phyloP scores from a whole-genome alignment of 2,888 invertebrate species.

The Carterocephalus palaemon region DNA sequence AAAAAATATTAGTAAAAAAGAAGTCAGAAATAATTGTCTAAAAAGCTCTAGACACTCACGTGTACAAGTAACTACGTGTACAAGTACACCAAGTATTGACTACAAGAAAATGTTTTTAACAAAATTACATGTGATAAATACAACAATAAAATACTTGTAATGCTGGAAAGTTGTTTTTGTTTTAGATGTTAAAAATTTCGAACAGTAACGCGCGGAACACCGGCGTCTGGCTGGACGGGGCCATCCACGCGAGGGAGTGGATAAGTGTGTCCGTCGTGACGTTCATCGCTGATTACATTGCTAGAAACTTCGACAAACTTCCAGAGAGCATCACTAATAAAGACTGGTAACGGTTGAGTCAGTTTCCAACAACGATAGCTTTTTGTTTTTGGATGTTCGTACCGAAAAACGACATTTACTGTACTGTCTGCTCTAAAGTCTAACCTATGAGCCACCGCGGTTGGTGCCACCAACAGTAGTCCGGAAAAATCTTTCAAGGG shows the following conservation, averaged over 20 bases:
- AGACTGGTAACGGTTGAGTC: conserved; percentile 82
- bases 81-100: too few species aligned
- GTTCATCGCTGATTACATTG: conserved; percentile 85
- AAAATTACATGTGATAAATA: neutral
- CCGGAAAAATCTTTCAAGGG: too few species aligned
- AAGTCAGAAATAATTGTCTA: too few species aligned
- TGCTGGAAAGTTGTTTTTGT: conserved; percentile 18
- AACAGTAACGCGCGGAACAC: conserved; percentile 83
- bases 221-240: conserved; percentile 88
- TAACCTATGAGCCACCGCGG: too few species aligned
- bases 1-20: too few species aligned
- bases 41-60: too few species aligned
- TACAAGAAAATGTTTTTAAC: neutral
- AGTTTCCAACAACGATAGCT: neutral
- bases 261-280: conserved; percentile 88
- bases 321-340: conserved; percentile 85
- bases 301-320: conserved; percentile 82
- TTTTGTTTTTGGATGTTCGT: too few species aligned
- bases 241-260: conserved; percentile 95
- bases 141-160: neutral
- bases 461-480: too few species aligned
- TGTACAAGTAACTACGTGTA: too few species aligned
- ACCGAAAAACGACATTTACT: too few species aligned
- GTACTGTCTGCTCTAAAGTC: too few species aligned
- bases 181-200: conserved; percentile 81